phyloP scores from a whole-genome alignment of 2,888 invertebrate species.

The Conistra vaccinii region DNA sequence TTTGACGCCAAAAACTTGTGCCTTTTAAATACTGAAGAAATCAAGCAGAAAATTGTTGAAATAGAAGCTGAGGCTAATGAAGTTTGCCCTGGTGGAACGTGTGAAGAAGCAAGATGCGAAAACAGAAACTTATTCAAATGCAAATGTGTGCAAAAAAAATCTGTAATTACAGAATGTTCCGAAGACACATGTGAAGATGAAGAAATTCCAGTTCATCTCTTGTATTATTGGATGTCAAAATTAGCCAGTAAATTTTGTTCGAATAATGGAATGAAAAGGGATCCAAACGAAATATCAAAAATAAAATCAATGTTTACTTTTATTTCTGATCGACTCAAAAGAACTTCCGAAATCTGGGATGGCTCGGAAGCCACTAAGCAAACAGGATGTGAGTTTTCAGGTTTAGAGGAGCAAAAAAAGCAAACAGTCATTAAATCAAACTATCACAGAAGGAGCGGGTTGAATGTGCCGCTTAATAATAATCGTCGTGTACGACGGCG shows the following conservation, averaged over 20 bases:
- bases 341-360: constrained; percentile 44
- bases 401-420: constrained; percentile 7
- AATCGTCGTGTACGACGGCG: neutral
- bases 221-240: constrained; percentile 33
- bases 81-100: constrained; percentile 41
- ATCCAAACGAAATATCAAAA: constrained; percentile 32
- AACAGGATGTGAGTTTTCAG: constrained; percentile 27
- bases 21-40: constrained; percentile 73
- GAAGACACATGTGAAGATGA: constrained; percentile 31
- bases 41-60: constrained; percentile 64
- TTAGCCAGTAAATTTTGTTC: neutral
- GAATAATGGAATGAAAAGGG: constrained; percentile 23
- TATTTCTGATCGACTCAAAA: constrained; percentile 45
- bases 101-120: constrained; percentile 32
- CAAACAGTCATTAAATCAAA: constrained; percentile 10
- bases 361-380: constrained; percentile 15
- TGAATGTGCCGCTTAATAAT: constrained; percentile 18
- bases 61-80: constrained; percentile 34
- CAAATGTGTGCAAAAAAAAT: constrained; percentile 44
- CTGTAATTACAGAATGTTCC: constrained; percentile 44
- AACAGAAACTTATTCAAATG: constrained; percentile 36
- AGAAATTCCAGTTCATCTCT: constrained; percentile 11
- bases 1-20: constrained; percentile 73
- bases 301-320: constrained; percentile 50
- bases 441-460: constrained; percentile 33